Evolutionary conservation across 2,113 vertebrate genomes (phyloP).

Genomic region (Phylloscopus trochilus): DNA sequence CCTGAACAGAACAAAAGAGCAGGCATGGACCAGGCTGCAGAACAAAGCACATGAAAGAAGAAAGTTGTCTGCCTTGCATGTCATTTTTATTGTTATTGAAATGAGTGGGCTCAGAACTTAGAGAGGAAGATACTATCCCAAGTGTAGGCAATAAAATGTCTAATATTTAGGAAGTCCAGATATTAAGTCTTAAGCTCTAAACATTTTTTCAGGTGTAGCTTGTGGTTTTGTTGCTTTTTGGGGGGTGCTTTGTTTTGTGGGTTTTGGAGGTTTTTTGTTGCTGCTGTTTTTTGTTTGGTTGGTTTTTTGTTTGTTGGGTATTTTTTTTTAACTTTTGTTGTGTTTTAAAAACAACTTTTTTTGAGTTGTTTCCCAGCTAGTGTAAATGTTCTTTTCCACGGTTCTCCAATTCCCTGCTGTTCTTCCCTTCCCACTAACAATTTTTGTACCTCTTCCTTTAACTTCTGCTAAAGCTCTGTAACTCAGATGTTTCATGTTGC

Average conservation of each 20-base stretch:
- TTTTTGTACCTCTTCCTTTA: not conserved
- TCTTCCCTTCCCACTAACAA: not conserved
- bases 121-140: not conserved
- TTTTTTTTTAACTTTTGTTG: not conserved
- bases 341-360: not conserved
- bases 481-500: not conserved
- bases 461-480: not conserved
- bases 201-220: not conserved
- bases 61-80: not conserved
- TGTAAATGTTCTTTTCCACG: not conserved
- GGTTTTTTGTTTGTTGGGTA: too few relatives aligned
- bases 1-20: not conserved
- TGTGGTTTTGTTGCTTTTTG: not conserved
- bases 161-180: not conserved
- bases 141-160: not conserved
- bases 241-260: not conserved
- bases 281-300: not conserved
- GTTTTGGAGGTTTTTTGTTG: accelerated
- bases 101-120: not conserved
- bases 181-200: not conserved
- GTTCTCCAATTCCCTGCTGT: not conserved
- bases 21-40: not conserved
- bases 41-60: not conserved
- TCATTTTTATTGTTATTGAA: not conserved
- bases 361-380: not conserved